phyloP scores from a whole-genome alignment of 2,797 vertebrate genomes.

The Taenioides sp. region DNA sequence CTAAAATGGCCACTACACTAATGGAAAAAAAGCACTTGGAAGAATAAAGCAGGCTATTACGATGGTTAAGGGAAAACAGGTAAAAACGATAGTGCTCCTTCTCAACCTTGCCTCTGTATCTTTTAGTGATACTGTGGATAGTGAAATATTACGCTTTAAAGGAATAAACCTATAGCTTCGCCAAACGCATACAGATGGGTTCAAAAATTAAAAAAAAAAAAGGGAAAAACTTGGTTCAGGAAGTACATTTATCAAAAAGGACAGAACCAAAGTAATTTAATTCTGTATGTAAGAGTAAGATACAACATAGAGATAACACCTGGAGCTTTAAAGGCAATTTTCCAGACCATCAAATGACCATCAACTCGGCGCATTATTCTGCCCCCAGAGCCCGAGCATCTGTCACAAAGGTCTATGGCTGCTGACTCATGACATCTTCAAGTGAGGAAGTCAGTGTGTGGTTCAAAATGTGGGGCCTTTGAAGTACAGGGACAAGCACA shows the following conservation, averaged over 20 bases:
- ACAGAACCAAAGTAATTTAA: conserved; percentile 67
- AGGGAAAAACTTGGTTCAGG: conserved; percentile 10
- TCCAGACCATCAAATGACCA: conserved; percentile 83
- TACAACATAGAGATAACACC: conserved; percentile 73
- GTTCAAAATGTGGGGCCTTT: conserved; percentile 11
- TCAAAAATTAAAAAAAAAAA: conserved; percentile 11
- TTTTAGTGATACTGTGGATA: conserved; percentile 26
- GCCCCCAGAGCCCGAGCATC: conserved; percentile 63
- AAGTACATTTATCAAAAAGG: conserved; percentile 60
- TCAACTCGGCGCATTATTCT: conserved; percentile 66
- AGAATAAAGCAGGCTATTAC: conserved; percentile 18
- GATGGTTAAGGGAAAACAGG: conserved; percentile 13
- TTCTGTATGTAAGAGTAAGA: conserved; percentile 64
- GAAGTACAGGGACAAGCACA: not conserved
- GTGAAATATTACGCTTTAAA: conserved; percentile 21
- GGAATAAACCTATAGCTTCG: conserved; percentile 18
- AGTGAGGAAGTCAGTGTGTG: conserved; percentile 23
- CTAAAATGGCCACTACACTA: conserved; percentile 42
- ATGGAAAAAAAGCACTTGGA: conserved; percentile 47
- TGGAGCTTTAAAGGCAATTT: conserved; percentile 82
- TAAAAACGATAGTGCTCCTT: conserved; percentile 5
- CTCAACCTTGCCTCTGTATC: conserved; percentile 4
- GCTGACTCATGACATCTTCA: conserved; percentile 74
- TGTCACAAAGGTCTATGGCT: conserved; percentile 56
- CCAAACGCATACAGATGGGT: conserved; percentile 33